Base-by-base conservation (phyloP, 2,888 invertebrate species). In the Tipula vernalis region DNA sequence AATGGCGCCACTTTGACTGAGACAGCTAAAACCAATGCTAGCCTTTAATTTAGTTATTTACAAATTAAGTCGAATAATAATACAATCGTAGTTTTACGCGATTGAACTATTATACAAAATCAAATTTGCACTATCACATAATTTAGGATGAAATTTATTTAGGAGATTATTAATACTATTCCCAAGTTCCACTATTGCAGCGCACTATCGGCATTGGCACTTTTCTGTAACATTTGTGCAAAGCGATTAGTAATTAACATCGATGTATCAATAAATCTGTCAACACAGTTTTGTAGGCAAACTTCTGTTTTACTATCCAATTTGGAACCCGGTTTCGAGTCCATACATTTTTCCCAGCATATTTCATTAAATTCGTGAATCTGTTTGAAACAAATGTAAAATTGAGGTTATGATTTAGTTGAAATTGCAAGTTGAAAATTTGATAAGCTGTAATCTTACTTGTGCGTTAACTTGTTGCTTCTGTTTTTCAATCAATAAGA, bases 291-390 rank as follows among this genome's bases (percentile, higher is more conserved):
- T 15, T 94, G 94, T 87, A 99, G 92, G 90, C 98, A 98, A 0
- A 96, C 96, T 92, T 98, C 98, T 0, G 98, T 97, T 89, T 95
- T 94, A 87, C 95, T 95, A 90, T 98, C 98, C 88, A 98, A 91
- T 92, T 97, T 98, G 83, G 95, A 94, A 47, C 96, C 94, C 3
- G 98, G 97, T 90, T 97, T 98, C 4, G 6, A 28, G 87, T 98
- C 98, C 47, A 98, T 94, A 90, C 98, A 99, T 91, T 97, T 97
- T 18, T 98, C 98, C 98, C 98, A 98, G 91, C 98, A 98, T 88
- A 97, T 94, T 89, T 98, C 98, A 89, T 97, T 98, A 91, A 98
- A 96, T 91, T 96, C 96, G 89, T 97, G 97, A 88, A 98, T 96
- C 97, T 98, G 90, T 13, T n/a, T 5, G n/a, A 83, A 86, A 86